Conservation (phyloP, 2,797 vertebrate genomes). For the Saxicola maurus region DNA sequence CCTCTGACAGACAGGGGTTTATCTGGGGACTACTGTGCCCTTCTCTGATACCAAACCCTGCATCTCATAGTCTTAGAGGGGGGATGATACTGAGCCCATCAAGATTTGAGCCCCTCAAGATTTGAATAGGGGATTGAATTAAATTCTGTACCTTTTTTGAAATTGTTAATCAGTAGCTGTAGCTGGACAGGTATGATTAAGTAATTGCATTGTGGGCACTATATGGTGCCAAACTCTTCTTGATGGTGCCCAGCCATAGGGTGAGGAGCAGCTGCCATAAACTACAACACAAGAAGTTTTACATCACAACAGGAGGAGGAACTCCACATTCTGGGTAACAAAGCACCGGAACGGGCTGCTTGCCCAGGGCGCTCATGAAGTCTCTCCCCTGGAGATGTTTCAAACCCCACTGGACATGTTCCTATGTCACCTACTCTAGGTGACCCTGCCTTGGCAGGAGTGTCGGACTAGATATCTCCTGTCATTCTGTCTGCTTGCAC, state of each 20-base stretch:
- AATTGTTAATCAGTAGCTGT: neutral
- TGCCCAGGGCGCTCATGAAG: neutral
- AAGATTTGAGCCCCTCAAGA: neutral
- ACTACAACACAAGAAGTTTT: neutral
- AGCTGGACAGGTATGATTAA: neutral
- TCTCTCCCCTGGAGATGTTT: neutral
- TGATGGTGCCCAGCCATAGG: fast-evolving
- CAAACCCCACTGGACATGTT: neutral
- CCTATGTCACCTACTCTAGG: too few species aligned
- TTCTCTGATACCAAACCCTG: neutral
- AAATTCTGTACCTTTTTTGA: neutral
- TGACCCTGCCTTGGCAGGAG: neutral
- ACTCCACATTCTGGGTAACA: neutral
- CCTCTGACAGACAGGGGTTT: neutral
- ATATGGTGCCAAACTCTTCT: neutral
- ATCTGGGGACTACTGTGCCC: neutral
- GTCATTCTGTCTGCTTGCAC: neutral
- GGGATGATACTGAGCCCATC: neutral
- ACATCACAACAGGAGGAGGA: neutral
- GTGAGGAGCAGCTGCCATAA: neutral
- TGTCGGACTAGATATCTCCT: neutral
- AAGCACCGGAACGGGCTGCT: neutral
- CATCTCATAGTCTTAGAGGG: neutral
- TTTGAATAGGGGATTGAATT: neutral
- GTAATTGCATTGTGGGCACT: neutral